These are phyloP conservation scores for fruit fly (Drosophila melanogaster) DNA, from an alignment of 1,140 invertebrate genomes.

Conservation along the genomic window DNA sequence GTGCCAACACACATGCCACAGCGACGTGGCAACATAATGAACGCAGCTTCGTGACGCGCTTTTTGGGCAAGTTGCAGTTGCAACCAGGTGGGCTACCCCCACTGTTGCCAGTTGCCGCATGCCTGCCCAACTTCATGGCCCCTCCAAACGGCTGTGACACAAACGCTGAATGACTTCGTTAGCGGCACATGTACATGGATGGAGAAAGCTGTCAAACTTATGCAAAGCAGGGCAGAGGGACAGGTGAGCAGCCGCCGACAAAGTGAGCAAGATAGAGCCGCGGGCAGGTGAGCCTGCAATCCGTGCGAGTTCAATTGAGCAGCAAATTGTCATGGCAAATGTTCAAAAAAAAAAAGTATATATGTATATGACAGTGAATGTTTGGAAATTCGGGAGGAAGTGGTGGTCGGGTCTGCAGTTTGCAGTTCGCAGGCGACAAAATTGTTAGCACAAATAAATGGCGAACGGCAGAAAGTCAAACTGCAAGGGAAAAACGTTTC, in stretches of 20 bases:
- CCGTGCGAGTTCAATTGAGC: slow-evolving; percentile 72
- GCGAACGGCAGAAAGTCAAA: slow-evolving; percentile 59
- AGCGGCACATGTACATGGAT: slow-evolving; percentile 42
- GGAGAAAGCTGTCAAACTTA: slow-evolving; percentile 68
- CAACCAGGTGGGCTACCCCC: slow-evolving; percentile 26
- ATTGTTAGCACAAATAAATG: slow-evolving; percentile 77
- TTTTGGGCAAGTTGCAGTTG: slow-evolving; percentile 45
- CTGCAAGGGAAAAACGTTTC: slow-evolving; percentile 68
- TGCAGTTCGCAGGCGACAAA: slow-evolving; percentile 27
- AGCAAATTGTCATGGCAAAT: slow-evolving; percentile 68
- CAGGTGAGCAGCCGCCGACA: slow-evolving; percentile 31
- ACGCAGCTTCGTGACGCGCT: slow-evolving; percentile 53
- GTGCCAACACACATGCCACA: slow-evolving; percentile 22
- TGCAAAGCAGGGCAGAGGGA: slow-evolving; percentile 60
- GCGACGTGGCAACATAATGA: slow-evolving; percentile 62
- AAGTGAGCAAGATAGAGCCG: slow-evolving; percentile 24
- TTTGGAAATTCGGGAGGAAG: not conserved
- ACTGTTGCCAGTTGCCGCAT: not conserved
- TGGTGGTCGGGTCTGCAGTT: not conserved
- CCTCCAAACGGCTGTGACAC: slow-evolving; percentile 28
- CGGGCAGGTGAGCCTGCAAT: slow-evolving; percentile 34
- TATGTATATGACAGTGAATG: not conserved
- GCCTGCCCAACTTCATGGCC: slow-evolving; percentile 8
- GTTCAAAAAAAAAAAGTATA: slow-evolving; percentile 18
- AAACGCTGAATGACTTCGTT: slow-evolving; percentile 78